Evolutionary conservation across 2,797 vertebrate species (phyloP), one percentile per base, ranked within the genome.

Genomic region (Microctenopoma steveboyesi): DNA sequence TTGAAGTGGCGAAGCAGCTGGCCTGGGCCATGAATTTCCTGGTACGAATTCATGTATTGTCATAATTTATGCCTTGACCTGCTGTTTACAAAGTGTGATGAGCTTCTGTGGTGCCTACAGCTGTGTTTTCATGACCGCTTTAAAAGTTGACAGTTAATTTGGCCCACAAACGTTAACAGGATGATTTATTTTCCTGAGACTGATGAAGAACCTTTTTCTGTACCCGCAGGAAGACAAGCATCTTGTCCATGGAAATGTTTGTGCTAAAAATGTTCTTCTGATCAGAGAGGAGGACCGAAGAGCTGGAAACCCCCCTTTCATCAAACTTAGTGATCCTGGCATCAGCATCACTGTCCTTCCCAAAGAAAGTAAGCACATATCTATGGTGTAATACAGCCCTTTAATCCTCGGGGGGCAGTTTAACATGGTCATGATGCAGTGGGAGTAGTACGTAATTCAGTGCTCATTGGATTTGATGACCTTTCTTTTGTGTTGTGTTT

Each of bases 1-100:
- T 99, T 81, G 97, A 99, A 91, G 97, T 97, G 88, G 96, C 96
- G 7, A 98, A 98, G 82, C 98, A 99, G 85, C 86, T 99, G 88
- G 96, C 97, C 57, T 96, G 97, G 96, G 97, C 96, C 64, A 96
- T 99, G 96, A 96, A 97, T 90, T 99, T 97, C 89, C 94, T 99
- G 92, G 98, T 99, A 94, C 82, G 94, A 69, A 47, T 50, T 39
- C 7, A 12, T 40, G 8, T 43, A 12, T 11, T 22, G 10, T 16
- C 25, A 60, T 4, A 42, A 51, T 57, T 48, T 0, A 40, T 48
- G 11, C 13, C 7, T 16, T 48, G 7, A 15, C 12, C 16, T 39
- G 28, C 27, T 5, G 13, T 63, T 65, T 4, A 40, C 22, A 37
- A 39, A 45, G 7, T 39, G 16, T 40, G 22, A 64, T 56, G 6